Percentiles rank a stretch among this genome's conserved stretches.
Conservation (phyloP, 2,888 invertebrate genomes). For the Drepana falcataria region DNA sequence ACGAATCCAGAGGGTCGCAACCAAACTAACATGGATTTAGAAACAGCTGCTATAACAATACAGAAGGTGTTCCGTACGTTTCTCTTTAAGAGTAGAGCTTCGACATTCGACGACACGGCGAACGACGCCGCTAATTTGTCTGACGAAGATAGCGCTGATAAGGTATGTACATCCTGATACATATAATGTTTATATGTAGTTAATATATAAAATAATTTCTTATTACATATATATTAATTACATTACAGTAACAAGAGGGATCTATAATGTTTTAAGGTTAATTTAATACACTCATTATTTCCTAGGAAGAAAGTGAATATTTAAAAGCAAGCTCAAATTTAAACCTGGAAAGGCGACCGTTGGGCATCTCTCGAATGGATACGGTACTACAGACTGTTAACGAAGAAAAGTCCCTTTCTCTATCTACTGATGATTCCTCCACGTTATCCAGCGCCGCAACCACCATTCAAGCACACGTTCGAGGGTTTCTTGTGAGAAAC, state of each 20-base stretch:
- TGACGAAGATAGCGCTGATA: constrained; percentile 40
- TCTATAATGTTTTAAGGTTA: neutral
- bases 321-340: constrained; percentile 26
- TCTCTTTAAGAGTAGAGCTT: constrained; percentile 65
- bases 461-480: constrained; percentile 83
- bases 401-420: constrained; percentile 70
- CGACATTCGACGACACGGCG: constrained; percentile 56
- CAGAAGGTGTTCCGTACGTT: constrained; percentile 77
- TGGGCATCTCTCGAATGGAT: constrained; percentile 66
- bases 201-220: too few species aligned
- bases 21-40: constrained; percentile 58
- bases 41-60: constrained; percentile 77
- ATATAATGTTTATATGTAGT: too few species aligned
- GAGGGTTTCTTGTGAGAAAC: constrained; percentile 82
- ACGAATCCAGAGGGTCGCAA: constrained; percentile 10
- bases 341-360: constrained; percentile 51
- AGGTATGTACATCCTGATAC: constrained; percentile 26
- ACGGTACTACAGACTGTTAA: constrained; percentile 73
- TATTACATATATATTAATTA: too few species aligned
- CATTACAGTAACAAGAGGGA: too few species aligned
- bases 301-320: constrained; percentile 45
- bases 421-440: constrained; percentile 73
- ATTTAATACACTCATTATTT: constrained; percentile 23
- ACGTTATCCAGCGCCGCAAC: constrained; percentile 79
- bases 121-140: constrained; percentile 44